Percentiles rank a stretch among this genome's conserved stretches.
Conservation (phyloP, 2,888 invertebrate genomes). For the Gastracanthus pulcherrimus region DNA sequence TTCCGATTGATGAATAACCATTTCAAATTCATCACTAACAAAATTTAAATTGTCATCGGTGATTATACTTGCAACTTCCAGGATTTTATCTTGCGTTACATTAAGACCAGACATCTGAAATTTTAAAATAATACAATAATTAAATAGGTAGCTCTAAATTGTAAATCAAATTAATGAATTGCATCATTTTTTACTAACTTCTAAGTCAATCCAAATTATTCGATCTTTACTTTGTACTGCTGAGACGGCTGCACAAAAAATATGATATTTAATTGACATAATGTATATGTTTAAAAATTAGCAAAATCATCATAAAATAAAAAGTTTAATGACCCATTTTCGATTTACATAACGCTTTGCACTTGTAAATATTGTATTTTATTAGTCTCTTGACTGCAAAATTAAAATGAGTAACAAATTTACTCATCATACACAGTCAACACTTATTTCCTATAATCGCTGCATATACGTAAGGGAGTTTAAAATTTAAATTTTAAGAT, state of each 20-base stretch:
- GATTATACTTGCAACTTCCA: slow-evolving; percentile 94
- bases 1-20: slow-evolving; percentile 89
- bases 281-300: neutral
- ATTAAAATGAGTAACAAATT: neutral
- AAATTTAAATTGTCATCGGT: slow-evolving; percentile 91
- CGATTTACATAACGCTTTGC: slow-evolving; percentile 35
- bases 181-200: slow-evolving; percentile 75
- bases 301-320: slow-evolving; percentile 1
- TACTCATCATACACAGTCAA: slow-evolving; percentile 27
- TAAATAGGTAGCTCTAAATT: neutral
- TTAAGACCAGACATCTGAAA: slow-evolving; percentile 94
- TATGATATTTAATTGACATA: neutral
- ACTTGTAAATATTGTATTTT: slow-evolving; percentile 49
- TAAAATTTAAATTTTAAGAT: neutral
- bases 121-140: neutral
- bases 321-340: slow-evolving; percentile 45
- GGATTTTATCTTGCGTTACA: slow-evolving; percentile 85
- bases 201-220: slow-evolving; percentile 88
- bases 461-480: too few relatives aligned
- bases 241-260: slow-evolving; percentile 20
- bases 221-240: slow-evolving; percentile 51
- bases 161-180: neutral
- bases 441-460: neutral
- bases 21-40: slow-evolving; percentile 85
- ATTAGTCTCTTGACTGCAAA: slow-evolving; percentile 28